Evolutionary conservation across 2,113 vertebrate species (phyloP).

Genomic region (Dolichotis patagonum): DNA sequence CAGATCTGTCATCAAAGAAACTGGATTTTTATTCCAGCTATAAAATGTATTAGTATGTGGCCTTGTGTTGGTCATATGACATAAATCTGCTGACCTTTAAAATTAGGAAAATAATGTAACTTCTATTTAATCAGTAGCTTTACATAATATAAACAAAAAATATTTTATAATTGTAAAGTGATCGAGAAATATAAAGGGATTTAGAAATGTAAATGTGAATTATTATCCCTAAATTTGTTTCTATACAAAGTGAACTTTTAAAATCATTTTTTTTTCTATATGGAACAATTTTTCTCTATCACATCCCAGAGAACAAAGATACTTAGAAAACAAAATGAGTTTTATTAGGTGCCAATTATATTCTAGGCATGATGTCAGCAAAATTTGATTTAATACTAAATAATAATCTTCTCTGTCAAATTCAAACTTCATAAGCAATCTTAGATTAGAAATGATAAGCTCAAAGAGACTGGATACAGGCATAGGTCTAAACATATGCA

Average conservation of each 20-base stretch:
- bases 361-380: not conserved
- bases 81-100: not conserved
- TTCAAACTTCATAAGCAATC: not conserved
- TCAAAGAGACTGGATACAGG: not conserved
- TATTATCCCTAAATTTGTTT: not conserved
- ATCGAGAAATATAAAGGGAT: too few species aligned
- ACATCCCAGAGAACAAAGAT: not conserved
- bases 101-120: not conserved
- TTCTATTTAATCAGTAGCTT: not conserved
- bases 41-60: not conserved
- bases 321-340: not conserved
- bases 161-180: not conserved
- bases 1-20: conserved; percentile 37
- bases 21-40: conserved; percentile 29
- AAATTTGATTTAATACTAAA: not conserved
- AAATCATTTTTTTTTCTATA: not conserved
- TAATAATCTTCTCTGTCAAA: not conserved
- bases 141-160: not conserved
- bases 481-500: not conserved
- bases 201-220: not conserved
- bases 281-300: not conserved
- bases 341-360: not conserved
- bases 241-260: not conserved
- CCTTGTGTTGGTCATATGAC: not conserved
- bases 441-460: not conserved